Evolutionary conservation across 1,140 invertebrate species (phyloP), one percentile per base, ranked within the genome.

Genomic region (Nymphalis io): DNA sequence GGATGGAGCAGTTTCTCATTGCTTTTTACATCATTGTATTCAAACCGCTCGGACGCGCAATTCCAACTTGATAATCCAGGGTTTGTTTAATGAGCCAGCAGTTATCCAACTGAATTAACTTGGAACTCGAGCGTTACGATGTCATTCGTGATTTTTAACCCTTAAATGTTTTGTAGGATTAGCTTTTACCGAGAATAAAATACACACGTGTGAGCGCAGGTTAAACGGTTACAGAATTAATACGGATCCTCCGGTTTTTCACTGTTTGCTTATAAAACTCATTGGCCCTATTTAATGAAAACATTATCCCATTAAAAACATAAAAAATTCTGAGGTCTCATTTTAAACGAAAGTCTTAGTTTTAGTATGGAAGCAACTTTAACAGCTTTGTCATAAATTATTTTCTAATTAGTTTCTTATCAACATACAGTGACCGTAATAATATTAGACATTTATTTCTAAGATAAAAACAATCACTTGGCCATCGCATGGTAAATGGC

Each of bases 11-110:
- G 80, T 82, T 87, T 85, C 27, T 88, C 81, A 87, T 87, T 85
- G 79, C 84, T 83, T 85, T 86, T 84, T 81, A 84, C 80, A 75
- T 83, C 80, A 85, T 84, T 84, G 85, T 84, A 83, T 83, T 87
- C 82, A 82, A 83, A 84, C 80, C 81, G 80, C 78, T 83, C 80
- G 78, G 75, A 81, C 79, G 73, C 76, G 82, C 79, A 85, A 84
- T 87, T 85, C 79, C 79, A 82, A 84, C 82, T 85, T 86, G 81
- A 83, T 89, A 87, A 89, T 87, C 85, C 81, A 70, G 81, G 80
- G 77, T 81, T 77, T 76, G 74, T 81, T 83, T 83, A 87, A 87
- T 85, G 85, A 84, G 78, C 64, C 77, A 73, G 77, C 77, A 82
- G 72, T 81, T 83, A 83, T 82, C 77, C 71, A 61, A 71, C 76